Evolutionary conservation across 2,888 invertebrate genomes (phyloP), one percentile per base, ranked within the genome.

Genomic region (Sminthurinus aureus): DNA sequence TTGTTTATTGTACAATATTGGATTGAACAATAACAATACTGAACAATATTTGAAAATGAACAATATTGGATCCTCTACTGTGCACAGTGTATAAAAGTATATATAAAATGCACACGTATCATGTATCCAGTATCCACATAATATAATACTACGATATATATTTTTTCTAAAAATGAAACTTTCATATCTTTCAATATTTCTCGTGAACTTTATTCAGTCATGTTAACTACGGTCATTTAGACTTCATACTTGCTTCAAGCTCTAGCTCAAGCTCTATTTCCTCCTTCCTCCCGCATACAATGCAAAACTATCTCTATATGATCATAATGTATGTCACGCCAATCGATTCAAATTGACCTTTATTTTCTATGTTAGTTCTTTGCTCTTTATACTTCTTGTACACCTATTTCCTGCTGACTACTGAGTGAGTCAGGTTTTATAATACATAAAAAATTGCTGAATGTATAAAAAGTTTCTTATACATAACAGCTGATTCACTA

Each of bases 341-440:
- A 76, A 83, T 83, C 83, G 83, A 83, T 83, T 52, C 78, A 51
- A 15, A 58, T 26, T 83, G 78, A 83, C 83, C 83, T 83, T 81
- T 78, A 51, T 77, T 58, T 74, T 81, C 79, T 79, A 69, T 51
- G 26, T 20, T n/a, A 79, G 79, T 58, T 20, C 75, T 24, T 81
- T 81, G 64, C 75, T 74, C 75, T 73, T 74, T 81, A n/a, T 76
- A 51, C n/a, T 76, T 52, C 20, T 52, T 20, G 26, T n/a, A n/a
- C n/a, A n/a, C n/a, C n/a, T n/a, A n/a, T n/a, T n/a, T n/a, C n/a
- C n/a, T n/a, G n/a, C n/a, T 58, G 58, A 58, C 1, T 38, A 18
- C 58, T 58, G 2, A 58, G 9, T 58, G 18, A 58, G n/a, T n/a
- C n/a, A 58, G 9, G 13, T 71, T 22, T 71, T n/a, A 24, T 50